These are phyloP conservation scores for Ciconia boyciana DNA, from an alignment of 2,113 vertebrate species.

Conservation along the genomic window DNA sequence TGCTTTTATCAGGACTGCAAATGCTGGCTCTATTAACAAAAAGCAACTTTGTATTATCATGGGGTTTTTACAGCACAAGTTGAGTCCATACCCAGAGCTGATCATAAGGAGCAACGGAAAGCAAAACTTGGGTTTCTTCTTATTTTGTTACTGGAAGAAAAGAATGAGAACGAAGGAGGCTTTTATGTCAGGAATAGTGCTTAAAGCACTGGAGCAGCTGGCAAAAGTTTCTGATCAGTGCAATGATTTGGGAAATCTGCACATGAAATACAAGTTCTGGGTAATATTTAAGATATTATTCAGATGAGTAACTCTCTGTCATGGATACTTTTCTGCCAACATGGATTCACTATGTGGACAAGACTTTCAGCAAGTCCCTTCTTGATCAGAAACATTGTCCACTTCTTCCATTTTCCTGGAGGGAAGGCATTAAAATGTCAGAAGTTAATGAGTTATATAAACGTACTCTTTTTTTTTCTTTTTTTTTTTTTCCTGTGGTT, in stretches of 20 bases:
- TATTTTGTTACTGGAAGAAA: not conserved
- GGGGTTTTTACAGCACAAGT: fast-evolving
- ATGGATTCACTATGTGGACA: not conserved
- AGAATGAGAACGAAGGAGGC: not conserved
- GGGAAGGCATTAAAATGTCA: not conserved
- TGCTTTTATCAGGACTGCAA: not conserved
- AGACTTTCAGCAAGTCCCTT: not conserved
- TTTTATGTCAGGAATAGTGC: not conserved
- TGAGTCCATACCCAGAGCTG: not conserved
- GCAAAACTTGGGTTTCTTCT: not conserved
- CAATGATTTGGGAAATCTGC: not conserved
- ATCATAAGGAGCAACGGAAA: not conserved
- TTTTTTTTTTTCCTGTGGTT: not conserved
- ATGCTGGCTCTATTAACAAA: not conserved
- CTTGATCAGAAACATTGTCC: not conserved
- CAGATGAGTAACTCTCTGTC: not conserved
- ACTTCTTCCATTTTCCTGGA: not conserved
- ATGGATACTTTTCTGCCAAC: not conserved
- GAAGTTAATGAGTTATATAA: not conserved
- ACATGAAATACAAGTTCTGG: not conserved
- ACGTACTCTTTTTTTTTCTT: not conserved
- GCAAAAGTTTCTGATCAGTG: not conserved
- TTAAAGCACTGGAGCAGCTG: not conserved
- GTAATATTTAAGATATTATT: not conserved
- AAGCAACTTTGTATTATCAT: not conserved